Evolutionary conservation across 1,140 invertebrate species (phyloP), one percentile per base, ranked within the genome.

Genomic region (Spodoptera frugiperda): DNA sequence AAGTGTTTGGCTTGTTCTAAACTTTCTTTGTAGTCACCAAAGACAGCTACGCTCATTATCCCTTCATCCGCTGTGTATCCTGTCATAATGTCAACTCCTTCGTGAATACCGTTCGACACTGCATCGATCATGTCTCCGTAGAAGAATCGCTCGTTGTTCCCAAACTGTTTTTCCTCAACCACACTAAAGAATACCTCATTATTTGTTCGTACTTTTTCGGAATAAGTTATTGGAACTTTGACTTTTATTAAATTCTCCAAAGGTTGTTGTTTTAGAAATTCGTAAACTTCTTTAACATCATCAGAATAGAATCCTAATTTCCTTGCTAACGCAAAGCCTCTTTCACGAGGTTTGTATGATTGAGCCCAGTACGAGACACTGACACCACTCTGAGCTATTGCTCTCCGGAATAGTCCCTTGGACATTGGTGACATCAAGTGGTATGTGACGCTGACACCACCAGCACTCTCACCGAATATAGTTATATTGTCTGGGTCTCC

Each of bases 1-100:
- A 89, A 78, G 21, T 82, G 81, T 21, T 88, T 86, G 6, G 54
- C 65, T 49, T 61, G 39, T 5, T 49, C 10, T 6, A 70, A 12
- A 67, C 11, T 25, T 49, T 49, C 14, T 46, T 67, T 17, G 12
- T 25, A 1, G n/a, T 67, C 63, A 2, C 19, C 44, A 48, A 67
- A 48, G 12, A 71, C 19, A 15, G 25, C 49, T 25, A 71, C 15
- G 33, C 15, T 33, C 67, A 71, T 33, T 12, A 71, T 11, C 12
- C 67, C 67, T 54, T 71, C 67, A 15, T 71, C 67, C 6, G 67
- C 67, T 4, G 67, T 71, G 21, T 71, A 71, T 10, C 67, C 67
- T 17, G 25, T 33, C 53, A 71, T 44, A 44, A 71, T 44, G 12
- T 71, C 67, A 9, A 71, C 49, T 44, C 67, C 67, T 48, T 71